Base-by-base conservation (phyloP, 2,888 invertebrate genomes). In the Torymus texanus region DNA sequence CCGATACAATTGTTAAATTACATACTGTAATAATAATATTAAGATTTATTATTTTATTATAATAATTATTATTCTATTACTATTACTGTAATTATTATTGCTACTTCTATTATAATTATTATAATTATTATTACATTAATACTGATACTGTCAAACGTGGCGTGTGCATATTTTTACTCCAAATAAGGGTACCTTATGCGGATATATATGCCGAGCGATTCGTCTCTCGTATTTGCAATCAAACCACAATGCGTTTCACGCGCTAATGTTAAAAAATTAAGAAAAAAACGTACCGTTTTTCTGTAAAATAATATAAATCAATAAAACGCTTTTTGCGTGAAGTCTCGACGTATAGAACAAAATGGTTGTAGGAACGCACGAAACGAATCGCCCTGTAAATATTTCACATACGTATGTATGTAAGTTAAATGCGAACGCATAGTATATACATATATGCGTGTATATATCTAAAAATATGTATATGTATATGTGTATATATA, bases 121-220 rank as follows among this genome's bases (percentile, higher is more conserved):
- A 83, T 84, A 83, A 84, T 84, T 82, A 82, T 85, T 86, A 87
- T 87, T 87, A 87, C 86, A 86, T 87, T 84, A 85, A 87, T 89
- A 89, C 88, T 87, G 86, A 88, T 88, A 88, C 87, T 88, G 86
- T 87, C 87, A 87, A 85, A 86, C 85, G 86, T 87, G 87, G 85
- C 88, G 86, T 88, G 87, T 87, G 85, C 87, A 88, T 89, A 89
- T 88, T 88, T 88, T 86, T 88, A 89, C 87, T 88, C 86, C 84
- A 88, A 84, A 85, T 88, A 88, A 88, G 88, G 86, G 88, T 87
- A 88, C 85, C 86, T 86, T 86, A 87, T 74, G 77, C 75, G 58
- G 72, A 78, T 78, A 77, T 41, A 41, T 80, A 78, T 79, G 81
- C 81, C 71, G 79, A 77, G 79, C 75, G 74, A 79, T 81, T 81